Evolutionary conservation across 2,888 invertebrate species (phyloP), one percentile per base, ranked within the genome.

Genomic region (Acronicta psi): DNA sequence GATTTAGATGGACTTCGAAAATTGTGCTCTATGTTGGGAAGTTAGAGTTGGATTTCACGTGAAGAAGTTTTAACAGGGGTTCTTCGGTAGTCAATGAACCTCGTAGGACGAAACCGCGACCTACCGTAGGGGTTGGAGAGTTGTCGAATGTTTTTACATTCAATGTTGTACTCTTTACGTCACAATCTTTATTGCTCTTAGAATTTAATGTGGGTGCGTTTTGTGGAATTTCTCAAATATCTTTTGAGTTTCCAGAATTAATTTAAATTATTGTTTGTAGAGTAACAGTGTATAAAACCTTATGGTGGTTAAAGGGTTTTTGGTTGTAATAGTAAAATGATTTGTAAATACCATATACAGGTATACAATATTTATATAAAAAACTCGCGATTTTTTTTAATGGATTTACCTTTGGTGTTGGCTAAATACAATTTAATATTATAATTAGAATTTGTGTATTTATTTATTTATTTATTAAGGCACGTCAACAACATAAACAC

Each of bases 61-160:
- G 79, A 40, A 20, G 9, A 29, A 36, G 51, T 20, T 69, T 63
- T 67, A 64, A 72, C 74, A 83, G 86, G 89, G 86, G 85, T 82
- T 79, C 72, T 66, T 68, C 59, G 72, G 76, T 86, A 88, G 89
- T 89, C 89, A 90, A 88, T 90, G 90, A 91, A 91, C 88, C 86
- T 85, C 72, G 74, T 73, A 68, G 83, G 82, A 82, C 79, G 81
- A 82, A 89, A 88, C 91, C 92, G 84, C 91, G 93, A 92, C 92
- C 93, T 93, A 92, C 90, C 84, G 80, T 89, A 90, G 90, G 84
- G 88, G 82, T 80, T 81, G 69, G 64, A 57, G 64, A 69, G 84
- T 91, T 90, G 86, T 79, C 83, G 77, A 80, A 75, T 59, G 64
- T 73, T 66, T 71, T 59, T 65, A 70, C 65, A 66, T 61, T 70